Evolutionary conservation across 2,888 invertebrate species (phyloP), one percentile per base, ranked within the genome.

Genomic region (Hirtodrosophila histrioides): DNA sequence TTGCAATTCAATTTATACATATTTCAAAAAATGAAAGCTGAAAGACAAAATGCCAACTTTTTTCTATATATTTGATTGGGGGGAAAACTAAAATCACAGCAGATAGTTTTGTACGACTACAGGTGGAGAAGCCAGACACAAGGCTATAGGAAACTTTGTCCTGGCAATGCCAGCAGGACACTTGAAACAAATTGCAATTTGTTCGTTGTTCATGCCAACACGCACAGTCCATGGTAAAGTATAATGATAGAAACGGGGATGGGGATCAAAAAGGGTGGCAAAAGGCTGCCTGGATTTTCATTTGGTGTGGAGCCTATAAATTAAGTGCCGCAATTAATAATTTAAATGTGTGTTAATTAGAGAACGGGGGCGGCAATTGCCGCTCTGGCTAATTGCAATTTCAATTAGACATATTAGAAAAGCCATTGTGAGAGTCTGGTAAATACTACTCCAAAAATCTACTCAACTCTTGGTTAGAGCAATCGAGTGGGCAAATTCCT

Each of bases 261-360:
- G 8, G 39, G 11, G 24, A 11, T 35, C 27, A 27, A 27, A 3
- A 4, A 3, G 33, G 51, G 8, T 17, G 35, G 33, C 36, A 23
- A 37, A 23, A 23, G 39, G 40, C 48, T 23, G 45, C 23, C 31
- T 29, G 56, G 9, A 27, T 40, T 44, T 49, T 48, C 36, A 24
- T 31, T 62, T 49, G 17, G 43, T 44, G 58, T 41, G 75, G 45
- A 40, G 86, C 71, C 81, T 72, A 86, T 86, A 88, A 75, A 83
- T 88, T 83, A 86, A 86, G 83, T 88, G 81, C 72, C 51, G 67
- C 88, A 84, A 88, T 84, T 88, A 84, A 84, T 84, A 86, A 84
- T 88, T 88, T 61, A 84, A 88, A 72, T 78, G 83, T 76, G 86
- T 87, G 88, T 82, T 88, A 83, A 82, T 87, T 87, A 86, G 79